Evolutionary conservation across 2,113 vertebrate genomes (phyloP).

Genomic region (Phalacrocorax carbo): DNA sequence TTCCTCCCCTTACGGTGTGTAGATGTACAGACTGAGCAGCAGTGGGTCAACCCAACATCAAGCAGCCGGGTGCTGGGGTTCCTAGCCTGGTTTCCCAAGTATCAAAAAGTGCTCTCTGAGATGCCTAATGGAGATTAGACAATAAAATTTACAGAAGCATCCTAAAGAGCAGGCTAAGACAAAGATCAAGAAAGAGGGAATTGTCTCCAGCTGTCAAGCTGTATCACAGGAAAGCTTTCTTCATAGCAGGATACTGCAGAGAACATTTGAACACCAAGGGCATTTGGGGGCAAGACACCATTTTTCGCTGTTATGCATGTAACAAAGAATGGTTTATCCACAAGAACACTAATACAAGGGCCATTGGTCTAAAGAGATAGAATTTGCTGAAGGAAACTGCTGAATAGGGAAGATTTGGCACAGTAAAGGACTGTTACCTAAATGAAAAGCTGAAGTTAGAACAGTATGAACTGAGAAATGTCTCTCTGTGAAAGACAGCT

Average conservation of each 20-base stretch:
- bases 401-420: neutral
- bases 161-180: neutral
- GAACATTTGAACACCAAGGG: neutral
- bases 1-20: neutral
- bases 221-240: neutral
- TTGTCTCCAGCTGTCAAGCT: neutral
- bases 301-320: neutral
- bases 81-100: neutral
- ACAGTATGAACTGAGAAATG: neutral
- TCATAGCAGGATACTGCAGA: neutral
- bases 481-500: neutral
- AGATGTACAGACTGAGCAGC: neutral
- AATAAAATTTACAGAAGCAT: neutral
- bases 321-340: neutral
- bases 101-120: neutral
- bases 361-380: neutral
- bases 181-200: neutral
- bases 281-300: neutral
- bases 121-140: neutral
- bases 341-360: neutral
- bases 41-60: neutral
- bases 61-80: neutral
- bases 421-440: neutral
- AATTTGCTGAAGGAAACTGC: neutral
- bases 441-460: neutral